Evolutionary conservation across 2,888 invertebrate genomes (phyloP).

Genomic region (Lasioglossum zephyrum): DNA sequence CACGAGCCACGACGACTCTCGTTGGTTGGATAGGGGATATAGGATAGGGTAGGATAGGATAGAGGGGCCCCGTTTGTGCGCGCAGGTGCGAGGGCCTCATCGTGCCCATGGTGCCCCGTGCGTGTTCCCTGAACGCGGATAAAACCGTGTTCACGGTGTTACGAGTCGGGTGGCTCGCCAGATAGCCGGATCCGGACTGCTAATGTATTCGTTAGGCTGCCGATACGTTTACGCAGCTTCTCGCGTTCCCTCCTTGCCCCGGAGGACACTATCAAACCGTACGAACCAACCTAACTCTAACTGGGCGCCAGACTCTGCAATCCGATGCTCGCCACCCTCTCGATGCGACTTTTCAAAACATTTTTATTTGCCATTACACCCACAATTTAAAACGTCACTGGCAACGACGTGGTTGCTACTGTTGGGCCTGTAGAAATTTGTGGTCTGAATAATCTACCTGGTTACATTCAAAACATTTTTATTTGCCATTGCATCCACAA

Average conservation of each 20-base stretch:
- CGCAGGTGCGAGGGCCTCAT: conserved; percentile 55
- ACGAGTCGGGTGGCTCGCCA: conserved; percentile 28
- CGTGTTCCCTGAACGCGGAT: conserved; percentile 25
- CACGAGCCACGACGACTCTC: conserved; percentile 24
- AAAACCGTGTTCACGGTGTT: conserved; percentile 12
- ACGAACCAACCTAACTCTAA: neutral
- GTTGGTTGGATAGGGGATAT: conserved; percentile 12
- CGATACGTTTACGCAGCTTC: conserved; percentile 48
- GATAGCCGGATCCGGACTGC: conserved; percentile 67
- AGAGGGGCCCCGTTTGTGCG: conserved; percentile 48
- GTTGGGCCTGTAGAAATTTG: no score
- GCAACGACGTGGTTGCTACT: no score
- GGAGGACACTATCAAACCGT: neutral
- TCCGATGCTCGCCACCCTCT: neutral
- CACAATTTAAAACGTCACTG: no score
- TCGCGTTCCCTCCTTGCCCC: conserved; percentile 4
- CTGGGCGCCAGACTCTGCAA: neutral
- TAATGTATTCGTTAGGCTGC: conserved; percentile 71
- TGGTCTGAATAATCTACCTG: no score
- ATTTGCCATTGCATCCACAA: no score
- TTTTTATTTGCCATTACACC: no score
- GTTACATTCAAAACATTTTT: no score
- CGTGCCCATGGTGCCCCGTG: conserved; percentile 10
- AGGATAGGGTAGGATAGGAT: conserved; percentile 34
- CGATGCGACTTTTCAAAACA: neutral